Evolutionary conservation across 2,113 vertebrate genomes (phyloP), one percentile per base, ranked within the genome.

Genomic region (Halcyon malimbica): DNA sequence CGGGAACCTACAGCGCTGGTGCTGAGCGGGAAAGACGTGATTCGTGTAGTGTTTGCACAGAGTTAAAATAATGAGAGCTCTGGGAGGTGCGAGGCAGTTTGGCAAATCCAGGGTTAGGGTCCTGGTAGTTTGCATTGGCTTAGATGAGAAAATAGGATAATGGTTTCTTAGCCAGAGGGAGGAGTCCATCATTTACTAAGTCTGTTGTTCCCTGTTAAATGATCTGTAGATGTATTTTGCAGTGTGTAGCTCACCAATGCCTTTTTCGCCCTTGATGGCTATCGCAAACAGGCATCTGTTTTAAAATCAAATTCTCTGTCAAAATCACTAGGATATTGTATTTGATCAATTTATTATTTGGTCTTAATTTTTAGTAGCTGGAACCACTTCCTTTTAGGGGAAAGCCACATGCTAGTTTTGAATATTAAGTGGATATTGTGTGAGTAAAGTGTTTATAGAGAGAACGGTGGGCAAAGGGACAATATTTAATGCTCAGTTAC

Each of bases 121-220:
- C 68, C 48, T 64, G 46, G 29, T 71, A 50, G 64, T 80, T 54
- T 81, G 76, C 70, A 85, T 79, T 74, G 64, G 54, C 4, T 90
- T 51, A 54, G 64, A 75, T 59, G 81, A 59, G 91, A 90, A 92
- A 93, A 96, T 39, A 77, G 93, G 67, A 79, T 95, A 89, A 94
- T 95, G 94, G 83, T 92, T 96, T 73, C 94, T 90, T 93, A 96
- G 94, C 87, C 90, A 63, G 90, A 94, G 94, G 94, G 86, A 92
- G 93, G 93, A 94, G 83, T 90, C 78, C 80, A 35, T 91, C 89
- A 83, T 93, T 59, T 83, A 88, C 67, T 88, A 87, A 87, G 57
- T 77, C 93, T 73, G 91, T 96, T 96, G 93, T 96, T 93, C 87
- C 84, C 69, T 57, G 41, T 83, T 93, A 96, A 96, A 91, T 83